Evolutionary conservation across 92 coral and sea anemone genomes (phyloP).

Genomic region (Porites lobata): DNA sequence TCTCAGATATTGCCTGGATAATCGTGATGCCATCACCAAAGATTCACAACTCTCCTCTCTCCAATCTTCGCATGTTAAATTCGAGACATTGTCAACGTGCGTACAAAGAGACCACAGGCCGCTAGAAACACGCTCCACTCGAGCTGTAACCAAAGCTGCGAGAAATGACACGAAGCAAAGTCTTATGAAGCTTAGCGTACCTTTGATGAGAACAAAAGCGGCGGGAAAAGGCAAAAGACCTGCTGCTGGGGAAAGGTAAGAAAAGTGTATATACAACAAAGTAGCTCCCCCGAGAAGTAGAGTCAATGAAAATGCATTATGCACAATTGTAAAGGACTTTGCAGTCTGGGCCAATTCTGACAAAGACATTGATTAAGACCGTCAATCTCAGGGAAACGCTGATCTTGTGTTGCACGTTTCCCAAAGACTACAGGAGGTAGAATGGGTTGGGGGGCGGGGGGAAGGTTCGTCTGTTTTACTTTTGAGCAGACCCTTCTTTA

Average conservation of each 20-base stretch:
- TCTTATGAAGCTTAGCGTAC: slow-evolving; percentile 24
- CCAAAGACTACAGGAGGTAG: too few species aligned
- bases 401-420: too few species aligned
- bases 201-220: neutral
- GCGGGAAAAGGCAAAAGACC: neutral
- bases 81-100: slow-evolving; percentile 88
- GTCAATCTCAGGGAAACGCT: too few species aligned
- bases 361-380: too few species aligned
- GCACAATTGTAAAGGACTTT: too few species aligned
- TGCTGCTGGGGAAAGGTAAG: slow-evolving; percentile 17
- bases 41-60: slow-evolving; percentile 62
- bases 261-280: neutral
- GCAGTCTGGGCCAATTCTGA: too few species aligned
- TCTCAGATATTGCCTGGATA: slow-evolving; percentile 88
- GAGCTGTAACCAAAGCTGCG: slow-evolving; percentile 23
- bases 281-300: too few species aligned
- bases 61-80: slow-evolving; percentile 69
- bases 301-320: too few species aligned
- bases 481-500: too few species aligned
- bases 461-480: too few species aligned
- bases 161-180: slow-evolving; percentile 35
- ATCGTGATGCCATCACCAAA: slow-evolving; percentile 57
- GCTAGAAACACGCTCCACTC: slow-evolving; percentile 16
- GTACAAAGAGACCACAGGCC: slow-evolving; percentile 59
- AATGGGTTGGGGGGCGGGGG: too few species aligned